These are phyloP conservation scores for Anodontia alba DNA, from an alignment of 2,888 invertebrate genomes.

Conservation along the genomic window DNA sequence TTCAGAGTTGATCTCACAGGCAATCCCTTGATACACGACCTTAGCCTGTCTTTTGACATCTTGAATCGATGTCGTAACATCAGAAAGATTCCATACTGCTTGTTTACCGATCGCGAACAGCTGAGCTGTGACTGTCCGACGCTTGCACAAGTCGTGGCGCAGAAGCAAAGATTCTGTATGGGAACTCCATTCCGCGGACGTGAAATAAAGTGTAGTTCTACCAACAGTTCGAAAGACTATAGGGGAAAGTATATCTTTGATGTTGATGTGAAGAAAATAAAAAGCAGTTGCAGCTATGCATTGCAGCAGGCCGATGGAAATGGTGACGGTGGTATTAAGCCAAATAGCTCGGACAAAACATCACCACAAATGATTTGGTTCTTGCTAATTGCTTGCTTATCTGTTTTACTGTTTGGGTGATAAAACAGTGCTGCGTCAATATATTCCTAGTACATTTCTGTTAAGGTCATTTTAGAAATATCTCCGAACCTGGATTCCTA, in stretches of 20 bases:
- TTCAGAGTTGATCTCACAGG: constrained; percentile 48
- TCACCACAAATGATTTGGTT: too few species aligned
- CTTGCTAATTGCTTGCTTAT: too few species aligned
- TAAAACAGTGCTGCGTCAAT: too few species aligned
- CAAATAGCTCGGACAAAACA: neutral
- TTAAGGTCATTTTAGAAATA: too few species aligned
- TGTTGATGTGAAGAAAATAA: constrained; percentile 15
- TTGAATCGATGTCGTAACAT: constrained; percentile 46
- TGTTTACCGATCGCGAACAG: constrained; percentile 39
- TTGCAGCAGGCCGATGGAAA: neutral
- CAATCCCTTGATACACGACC: constrained; percentile 32
- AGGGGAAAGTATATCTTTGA: constrained; percentile 20
- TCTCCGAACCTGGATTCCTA: too few species aligned
- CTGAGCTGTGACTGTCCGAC: constrained; percentile 46
- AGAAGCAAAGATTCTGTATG: constrained; percentile 33
- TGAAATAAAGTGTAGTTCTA: constrained; percentile 25
- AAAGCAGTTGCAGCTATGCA: constrained; percentile 8
- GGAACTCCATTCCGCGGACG: constrained; percentile 12
- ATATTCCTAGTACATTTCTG: too few species aligned
- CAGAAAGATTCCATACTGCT: constrained; percentile 47
- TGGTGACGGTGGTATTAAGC: too few species aligned
- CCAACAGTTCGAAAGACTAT: constrained; percentile 12
- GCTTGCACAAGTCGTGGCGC: constrained; percentile 31
- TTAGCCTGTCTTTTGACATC: constrained; percentile 29
- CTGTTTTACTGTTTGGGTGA: too few species aligned